Conservation (phyloP, 1,140 invertebrate species). For the Drosophila varians region DNA sequence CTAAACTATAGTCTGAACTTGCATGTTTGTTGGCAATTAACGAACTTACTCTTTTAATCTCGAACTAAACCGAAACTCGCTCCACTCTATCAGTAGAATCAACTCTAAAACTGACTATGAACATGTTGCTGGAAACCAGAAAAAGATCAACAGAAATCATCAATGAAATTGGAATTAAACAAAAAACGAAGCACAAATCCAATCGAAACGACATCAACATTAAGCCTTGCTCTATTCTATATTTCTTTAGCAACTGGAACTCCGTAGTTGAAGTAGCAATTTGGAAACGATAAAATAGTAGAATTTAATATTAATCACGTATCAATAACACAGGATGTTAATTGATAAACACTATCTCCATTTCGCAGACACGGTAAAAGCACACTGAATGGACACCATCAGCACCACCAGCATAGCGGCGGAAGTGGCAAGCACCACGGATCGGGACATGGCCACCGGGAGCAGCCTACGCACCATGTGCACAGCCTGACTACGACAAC, state of each 20-base stretch:
- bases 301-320: too few species aligned
- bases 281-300: constrained; percentile 46
- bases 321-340: neutral
- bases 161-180: constrained; percentile 66
- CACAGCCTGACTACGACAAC: constrained; percentile 66
- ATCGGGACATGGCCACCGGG: constrained; percentile 29
- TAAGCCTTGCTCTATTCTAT: constrained; percentile 68
- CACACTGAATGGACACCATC: constrained; percentile 71
- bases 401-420: constrained; percentile 40
- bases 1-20: constrained; percentile 6
- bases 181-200: constrained; percentile 27
- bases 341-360: constrained; percentile 14
- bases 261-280: constrained; percentile 74
- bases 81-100: constrained; percentile 46
- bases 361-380: constrained; percentile 75
- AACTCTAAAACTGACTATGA: constrained; percentile 78
- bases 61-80: constrained; percentile 23
- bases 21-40: constrained; percentile 31
- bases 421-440: constrained; percentile 55
- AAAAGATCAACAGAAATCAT: constrained; percentile 43
- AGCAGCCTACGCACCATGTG: constrained; percentile 60
- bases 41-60: constrained; percentile 11
- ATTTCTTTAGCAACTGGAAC: constrained; percentile 67
- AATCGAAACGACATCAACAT: constrained; percentile 54
- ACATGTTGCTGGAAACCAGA: constrained; percentile 75